A percentile compares a stretch with the other conserved stretches of the same genome.
Conservation (phyloP, 2,113 vertebrate species). For the Malurus cyaneus region DNA sequence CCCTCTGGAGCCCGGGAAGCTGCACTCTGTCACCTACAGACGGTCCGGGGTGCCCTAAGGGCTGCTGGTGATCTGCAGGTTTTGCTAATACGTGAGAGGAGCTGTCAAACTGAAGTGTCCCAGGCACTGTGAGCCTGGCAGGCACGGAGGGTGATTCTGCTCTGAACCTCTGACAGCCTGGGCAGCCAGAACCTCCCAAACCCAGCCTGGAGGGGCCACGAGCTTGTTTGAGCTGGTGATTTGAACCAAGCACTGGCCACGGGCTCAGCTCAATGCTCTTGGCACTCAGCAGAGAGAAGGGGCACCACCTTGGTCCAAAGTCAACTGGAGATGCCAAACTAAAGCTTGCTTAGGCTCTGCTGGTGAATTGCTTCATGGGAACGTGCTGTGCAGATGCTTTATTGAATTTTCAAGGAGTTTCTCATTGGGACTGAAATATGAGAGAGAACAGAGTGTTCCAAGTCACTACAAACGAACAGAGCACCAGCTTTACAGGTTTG, state of each 20-base stretch:
- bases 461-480: constrained; percentile 3
- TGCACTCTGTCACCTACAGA: not conserved
- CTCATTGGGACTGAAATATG: constrained; percentile 35
- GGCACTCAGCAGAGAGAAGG: not conserved
- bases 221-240: not conserved
- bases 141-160: fast-evolving
- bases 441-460: constrained; percentile 62
- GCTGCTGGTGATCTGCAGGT: not conserved
- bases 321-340: constrained; percentile 23
- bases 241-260: not conserved
- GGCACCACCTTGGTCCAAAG: not conserved
- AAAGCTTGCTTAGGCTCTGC: constrained; percentile 25
- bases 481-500: constrained; percentile 16
- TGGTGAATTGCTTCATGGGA: constrained; percentile 31
- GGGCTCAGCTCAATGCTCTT: not conserved
- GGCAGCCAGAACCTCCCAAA: not conserved
- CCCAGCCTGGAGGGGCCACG: not conserved
- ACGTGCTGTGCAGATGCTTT: constrained; percentile 36
- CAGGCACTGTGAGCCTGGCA: not conserved
- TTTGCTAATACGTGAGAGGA: not conserved
- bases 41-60: not conserved
- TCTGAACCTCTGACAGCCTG: not conserved
- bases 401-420: constrained; percentile 60
- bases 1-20: not conserved
- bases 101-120: not conserved